Conservation (phyloP, 2,888 invertebrate genomes). For the Sinelater perroti region DNA sequence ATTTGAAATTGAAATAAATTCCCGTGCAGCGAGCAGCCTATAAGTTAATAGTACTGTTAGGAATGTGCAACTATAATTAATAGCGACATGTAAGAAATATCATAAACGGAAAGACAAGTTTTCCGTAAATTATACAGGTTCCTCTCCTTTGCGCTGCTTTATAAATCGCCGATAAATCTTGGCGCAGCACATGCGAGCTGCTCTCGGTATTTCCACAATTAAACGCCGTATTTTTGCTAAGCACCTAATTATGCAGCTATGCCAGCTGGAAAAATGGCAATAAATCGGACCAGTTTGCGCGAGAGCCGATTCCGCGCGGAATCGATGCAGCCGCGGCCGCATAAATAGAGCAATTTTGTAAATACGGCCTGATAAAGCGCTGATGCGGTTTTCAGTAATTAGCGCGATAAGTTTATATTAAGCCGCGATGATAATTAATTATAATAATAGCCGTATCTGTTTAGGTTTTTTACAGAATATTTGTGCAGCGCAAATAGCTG, state of each 20-base stretch:
- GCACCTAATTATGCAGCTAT: conserved; percentile 6
- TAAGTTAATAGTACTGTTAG: conserved; percentile 29
- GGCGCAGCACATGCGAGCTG: conserved; percentile 1
- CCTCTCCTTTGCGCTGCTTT: conserved; percentile 14
- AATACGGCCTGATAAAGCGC: conserved; percentile 5
- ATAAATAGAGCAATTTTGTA: conserved; percentile 10
- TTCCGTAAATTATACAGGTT: conserved; percentile 21
- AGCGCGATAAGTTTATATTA: conserved; percentile 2
- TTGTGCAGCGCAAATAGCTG: too few species aligned
- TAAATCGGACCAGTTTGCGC: conserved; percentile 13
- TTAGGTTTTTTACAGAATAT: background rate
- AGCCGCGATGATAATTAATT: conserved; percentile 8
- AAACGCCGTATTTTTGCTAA: conserved; percentile 1
- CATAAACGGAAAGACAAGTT: conserved; percentile 30
- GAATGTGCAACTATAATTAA: conserved; percentile 26
- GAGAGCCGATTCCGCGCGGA: background rate
- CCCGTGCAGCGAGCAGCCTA: conserved; percentile 5
- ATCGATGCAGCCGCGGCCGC: background rate
- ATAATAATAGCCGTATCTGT: background rate
- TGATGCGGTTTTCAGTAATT: conserved; percentile 5
- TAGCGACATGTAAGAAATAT: conserved; percentile 15
- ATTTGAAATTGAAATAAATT: conserved; percentile 3
- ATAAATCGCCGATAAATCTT: conserved; percentile 19
- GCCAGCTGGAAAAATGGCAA: background rate
- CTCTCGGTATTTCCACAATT: conserved; percentile 14